Evolutionary conservation across 2,113 vertebrate species (phyloP).

Genomic region (Macquaria australasica): DNA sequence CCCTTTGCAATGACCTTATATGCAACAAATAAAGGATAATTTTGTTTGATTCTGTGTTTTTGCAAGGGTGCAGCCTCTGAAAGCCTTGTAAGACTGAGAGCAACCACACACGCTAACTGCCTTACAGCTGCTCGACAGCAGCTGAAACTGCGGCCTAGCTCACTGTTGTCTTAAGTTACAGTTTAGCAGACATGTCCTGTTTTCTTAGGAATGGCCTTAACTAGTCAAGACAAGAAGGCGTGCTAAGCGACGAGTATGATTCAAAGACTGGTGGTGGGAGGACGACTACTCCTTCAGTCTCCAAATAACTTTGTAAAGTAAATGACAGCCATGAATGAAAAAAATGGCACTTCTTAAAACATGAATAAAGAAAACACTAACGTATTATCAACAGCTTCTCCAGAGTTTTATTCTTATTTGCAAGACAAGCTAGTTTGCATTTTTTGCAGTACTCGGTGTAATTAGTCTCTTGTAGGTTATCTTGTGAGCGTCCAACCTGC

Average conservation of each 20-base stretch:
- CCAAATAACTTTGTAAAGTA: constrained; percentile 45
- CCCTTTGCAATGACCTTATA: constrained; percentile 87
- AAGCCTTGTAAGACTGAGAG: constrained; percentile 50
- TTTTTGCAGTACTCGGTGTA: constrained; percentile 23
- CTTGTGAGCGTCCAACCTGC: constrained; percentile 26
- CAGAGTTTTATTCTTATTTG: background rate
- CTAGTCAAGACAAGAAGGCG: constrained; percentile 79
- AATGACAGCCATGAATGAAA: constrained; percentile 7
- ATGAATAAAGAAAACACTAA: background rate
- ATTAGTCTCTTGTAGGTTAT: constrained; percentile 31
- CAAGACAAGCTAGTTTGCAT: background rate
- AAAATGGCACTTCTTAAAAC: constrained; percentile 17
- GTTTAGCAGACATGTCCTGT: constrained; percentile 73
- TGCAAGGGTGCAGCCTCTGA: constrained; percentile 64
- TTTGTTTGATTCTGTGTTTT: constrained; percentile 76
- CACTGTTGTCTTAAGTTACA: constrained; percentile 76
- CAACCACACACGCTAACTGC: constrained; percentile 55
- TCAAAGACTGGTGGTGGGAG: constrained; percentile 74
- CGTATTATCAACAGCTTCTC: background rate
- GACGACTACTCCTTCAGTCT: constrained; percentile 27
- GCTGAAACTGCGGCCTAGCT: constrained; percentile 67
- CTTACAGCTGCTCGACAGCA: constrained; percentile 76
- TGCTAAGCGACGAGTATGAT: constrained; percentile 70
- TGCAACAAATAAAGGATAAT: constrained; percentile 85
- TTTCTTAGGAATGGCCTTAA: constrained; percentile 74